Base-by-base conservation (phyloP, 2,113 vertebrate genomes). In the Cairina moschata region DNA sequence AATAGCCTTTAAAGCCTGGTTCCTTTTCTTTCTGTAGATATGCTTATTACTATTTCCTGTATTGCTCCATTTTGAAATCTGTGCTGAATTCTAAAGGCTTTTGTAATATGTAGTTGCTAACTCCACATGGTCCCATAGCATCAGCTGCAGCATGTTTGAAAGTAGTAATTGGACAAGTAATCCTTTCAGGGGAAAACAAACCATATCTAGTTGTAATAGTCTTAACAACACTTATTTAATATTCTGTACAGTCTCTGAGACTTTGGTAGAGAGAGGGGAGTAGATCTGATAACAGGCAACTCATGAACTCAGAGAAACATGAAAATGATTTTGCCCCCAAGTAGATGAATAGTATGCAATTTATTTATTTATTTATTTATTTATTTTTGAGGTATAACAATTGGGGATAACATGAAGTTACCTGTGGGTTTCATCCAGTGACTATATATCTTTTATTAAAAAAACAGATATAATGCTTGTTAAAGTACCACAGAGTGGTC, bases 131-230 rank as follows among this genome's bases (percentile, higher is more conserved):
- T 73, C 91, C 92, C 62, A 59, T 92, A 93, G 91, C 52, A 54
- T 96, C 92, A 79, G 46, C 93, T 92, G 94, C 59, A 96, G 82
- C 38, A 92, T 31, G n/a, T 95, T 95, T 96, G 75, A 95, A 96
- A 93, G 78, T 87, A 86, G 42, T 90, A 91, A 86, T 23, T 83
- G 87, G 80, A 66, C 46, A 54, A 95, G 60, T 91, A 79, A 80
- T 65, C 83, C 79, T 96, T 97, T 77, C 55, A 77, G 80, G 71
- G 40, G 42, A 81, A 97, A 96, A 68, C 36, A 87, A 73, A 71
- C 83, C 59, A 71, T 83, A 55, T 77, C 83, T 69, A 34, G 72
- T 59, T 85, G 36, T 16, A 60, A 38, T 81, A 0, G 1, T 38
- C 56, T 32, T 13, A 77, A 86, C 22, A 80, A 50, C 68, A 66